Conservation (phyloP, 2,888 invertebrate species). For the Pheosia tremula region DNA sequence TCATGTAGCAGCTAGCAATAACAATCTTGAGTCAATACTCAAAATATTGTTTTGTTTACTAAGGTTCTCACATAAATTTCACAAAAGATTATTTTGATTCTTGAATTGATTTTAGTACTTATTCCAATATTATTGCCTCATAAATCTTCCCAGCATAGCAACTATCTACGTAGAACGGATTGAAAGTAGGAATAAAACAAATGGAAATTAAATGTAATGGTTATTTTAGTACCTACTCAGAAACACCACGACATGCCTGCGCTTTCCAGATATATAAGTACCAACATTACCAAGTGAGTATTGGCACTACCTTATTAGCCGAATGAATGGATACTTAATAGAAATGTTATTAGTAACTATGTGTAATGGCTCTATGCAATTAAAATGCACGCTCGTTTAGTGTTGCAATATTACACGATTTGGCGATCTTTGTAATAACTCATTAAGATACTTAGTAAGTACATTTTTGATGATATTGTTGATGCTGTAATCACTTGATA, state of each 20-base stretch:
- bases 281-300: constrained; percentile 21
- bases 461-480: no score
- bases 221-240: constrained; percentile 22
- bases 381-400: no score
- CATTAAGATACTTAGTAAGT: no score
- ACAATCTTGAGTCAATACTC: no score
- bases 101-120: constrained; percentile 28
- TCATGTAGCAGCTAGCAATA: not conserved
- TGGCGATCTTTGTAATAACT: no score
- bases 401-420: no score
- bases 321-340: constrained; percentile 23
- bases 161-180: constrained; percentile 29
- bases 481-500: no score
- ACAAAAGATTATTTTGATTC: not conserved
- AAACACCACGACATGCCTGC: constrained; percentile 19
- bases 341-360: constrained; percentile 18
- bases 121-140: constrained; percentile 24
- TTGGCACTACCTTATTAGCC: constrained; percentile 20
- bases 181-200: constrained; percentile 30
- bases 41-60: not conserved
- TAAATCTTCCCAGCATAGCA: constrained; percentile 27
- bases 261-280: constrained; percentile 26
- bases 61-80: not conserved
- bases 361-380: no score
- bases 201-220: constrained; percentile 29